A percentile compares a stretch with the other conserved stretches of the same genome.
These are phyloP conservation scores for Thryonomys swinderianus DNA, from an alignment of 2,113 vertebrate species.

Conservation along the genomic window DNA sequence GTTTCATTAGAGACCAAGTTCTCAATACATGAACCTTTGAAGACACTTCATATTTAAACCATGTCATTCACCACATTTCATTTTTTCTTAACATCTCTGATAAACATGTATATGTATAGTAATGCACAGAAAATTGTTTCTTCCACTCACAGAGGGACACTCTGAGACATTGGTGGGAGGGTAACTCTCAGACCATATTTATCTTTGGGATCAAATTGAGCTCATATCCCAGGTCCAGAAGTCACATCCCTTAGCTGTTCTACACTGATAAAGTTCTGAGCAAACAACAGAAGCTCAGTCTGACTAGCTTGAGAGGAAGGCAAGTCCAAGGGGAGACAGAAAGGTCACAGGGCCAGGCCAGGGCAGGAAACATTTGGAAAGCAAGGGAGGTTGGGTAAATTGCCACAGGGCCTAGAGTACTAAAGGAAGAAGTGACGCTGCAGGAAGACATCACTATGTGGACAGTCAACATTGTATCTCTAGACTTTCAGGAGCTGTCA, in stretches of 20 bases:
- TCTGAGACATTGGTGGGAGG: not conserved
- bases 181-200: not conserved
- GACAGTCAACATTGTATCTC: not conserved
- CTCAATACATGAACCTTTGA: not conserved
- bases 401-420: not conserved
- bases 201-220: not conserved
- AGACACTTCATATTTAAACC: not conserved
- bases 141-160: not conserved
- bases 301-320: not conserved
- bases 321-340: not conserved
- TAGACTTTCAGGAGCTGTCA: slow-evolving; percentile 27
- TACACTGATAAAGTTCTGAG: not conserved
- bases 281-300: not conserved
- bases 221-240: not conserved
- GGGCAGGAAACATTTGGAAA: not conserved
- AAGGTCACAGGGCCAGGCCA: not conserved
- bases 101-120: not conserved
- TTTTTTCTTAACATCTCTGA: not conserved
- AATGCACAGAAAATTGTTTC: not conserved
- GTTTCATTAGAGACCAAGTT: not conserved
- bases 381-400: not conserved
- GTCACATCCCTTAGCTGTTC: no score
- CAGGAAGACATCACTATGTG: not conserved
- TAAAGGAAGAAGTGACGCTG: not conserved
- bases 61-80: not conserved